Evolutionary conservation across 2,113 vertebrate species (phyloP).

Genomic region (Onychostruthus taczanowskii): DNA sequence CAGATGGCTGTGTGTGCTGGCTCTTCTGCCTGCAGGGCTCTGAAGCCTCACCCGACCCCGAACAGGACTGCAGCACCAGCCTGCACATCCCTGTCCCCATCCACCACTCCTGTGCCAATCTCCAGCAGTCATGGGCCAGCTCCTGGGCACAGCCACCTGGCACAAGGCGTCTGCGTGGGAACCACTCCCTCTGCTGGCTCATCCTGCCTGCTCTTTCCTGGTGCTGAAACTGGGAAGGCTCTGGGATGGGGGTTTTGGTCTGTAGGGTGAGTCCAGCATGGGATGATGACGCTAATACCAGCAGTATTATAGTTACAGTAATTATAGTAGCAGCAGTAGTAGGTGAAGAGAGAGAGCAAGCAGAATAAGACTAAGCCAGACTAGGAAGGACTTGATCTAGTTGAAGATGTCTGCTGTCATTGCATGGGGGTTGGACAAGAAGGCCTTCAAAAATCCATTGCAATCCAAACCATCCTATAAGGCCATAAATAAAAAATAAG

Average conservation of each 20-base stretch:
- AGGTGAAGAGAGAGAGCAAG: background rate
- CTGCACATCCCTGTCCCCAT: background rate
- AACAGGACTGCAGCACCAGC: background rate
- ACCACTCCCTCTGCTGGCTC: background rate
- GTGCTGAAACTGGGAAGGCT: background rate
- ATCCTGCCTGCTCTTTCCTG: background rate
- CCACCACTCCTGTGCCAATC: background rate
- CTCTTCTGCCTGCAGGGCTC: background rate
- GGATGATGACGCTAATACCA: background rate
- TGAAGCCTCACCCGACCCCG: background rate
- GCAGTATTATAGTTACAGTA: too few relatives aligned
- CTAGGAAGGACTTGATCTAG: background rate
- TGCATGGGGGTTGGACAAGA: background rate
- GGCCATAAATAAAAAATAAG: background rate
- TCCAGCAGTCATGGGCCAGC: rapidly evolving
- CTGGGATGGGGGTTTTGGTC: background rate
- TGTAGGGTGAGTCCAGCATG: background rate
- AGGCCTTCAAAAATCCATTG: background rate
- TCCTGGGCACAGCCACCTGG: background rate
- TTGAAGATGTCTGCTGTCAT: background rate
- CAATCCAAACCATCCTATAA: background rate
- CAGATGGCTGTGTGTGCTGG: background rate
- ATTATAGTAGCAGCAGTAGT: background rate
- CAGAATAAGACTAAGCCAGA: background rate
- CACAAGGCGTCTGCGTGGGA: rapidly evolving